Evolutionary conservation across 30 jellyfish, hydroid and myxozoan genomes (phyloP).

Genomic region (Chrysaora quinquecirrha): DNA sequence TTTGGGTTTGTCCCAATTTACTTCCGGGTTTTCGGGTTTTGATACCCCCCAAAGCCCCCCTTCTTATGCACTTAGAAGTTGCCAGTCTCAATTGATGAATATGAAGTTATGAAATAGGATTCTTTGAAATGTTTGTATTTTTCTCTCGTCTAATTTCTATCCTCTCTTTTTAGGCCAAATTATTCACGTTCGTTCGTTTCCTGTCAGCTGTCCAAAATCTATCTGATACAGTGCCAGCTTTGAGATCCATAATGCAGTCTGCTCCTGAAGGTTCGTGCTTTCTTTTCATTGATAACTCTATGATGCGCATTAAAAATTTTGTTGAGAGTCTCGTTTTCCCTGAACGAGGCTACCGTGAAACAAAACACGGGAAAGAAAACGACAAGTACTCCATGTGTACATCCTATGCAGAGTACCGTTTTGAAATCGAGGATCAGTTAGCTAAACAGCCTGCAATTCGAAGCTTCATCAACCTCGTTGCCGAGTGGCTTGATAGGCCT

Average conservation of each 20-base stretch:
- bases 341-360: slow-evolving; percentile 61
- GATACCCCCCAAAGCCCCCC: too few species aligned
- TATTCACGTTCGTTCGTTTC: slow-evolving; percentile 90
- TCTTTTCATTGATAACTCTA: slow-evolving; percentile 89
- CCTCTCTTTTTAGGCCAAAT: slow-evolving; percentile 52
- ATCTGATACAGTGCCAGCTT: slow-evolving; percentile 56
- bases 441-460: slow-evolving; percentile 70
- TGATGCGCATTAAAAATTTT: slow-evolving; percentile 78
- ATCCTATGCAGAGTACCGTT: slow-evolving; percentile 89
- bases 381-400: slow-evolving; percentile 66
- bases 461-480: slow-evolving; percentile 60
- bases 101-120: too few species aligned
- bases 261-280: slow-evolving; percentile 93
- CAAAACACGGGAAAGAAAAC: slow-evolving; percentile 75
- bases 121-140: too few species aligned
- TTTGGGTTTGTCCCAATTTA: too few species aligned
- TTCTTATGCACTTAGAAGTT: too few species aligned
- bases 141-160: too few species aligned
- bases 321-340: slow-evolving; percentile 93
- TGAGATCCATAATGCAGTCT: slow-evolving; percentile 75
- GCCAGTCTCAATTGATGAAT: too few species aligned
- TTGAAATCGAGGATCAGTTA: slow-evolving; percentile 81
- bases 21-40: too few species aligned
- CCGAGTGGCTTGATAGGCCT: slow-evolving; percentile 98
- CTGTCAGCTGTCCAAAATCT: slow-evolving; percentile 90